Base-by-base conservation (phyloP, 2,888 invertebrate genomes). In the Unio delphinus region DNA sequence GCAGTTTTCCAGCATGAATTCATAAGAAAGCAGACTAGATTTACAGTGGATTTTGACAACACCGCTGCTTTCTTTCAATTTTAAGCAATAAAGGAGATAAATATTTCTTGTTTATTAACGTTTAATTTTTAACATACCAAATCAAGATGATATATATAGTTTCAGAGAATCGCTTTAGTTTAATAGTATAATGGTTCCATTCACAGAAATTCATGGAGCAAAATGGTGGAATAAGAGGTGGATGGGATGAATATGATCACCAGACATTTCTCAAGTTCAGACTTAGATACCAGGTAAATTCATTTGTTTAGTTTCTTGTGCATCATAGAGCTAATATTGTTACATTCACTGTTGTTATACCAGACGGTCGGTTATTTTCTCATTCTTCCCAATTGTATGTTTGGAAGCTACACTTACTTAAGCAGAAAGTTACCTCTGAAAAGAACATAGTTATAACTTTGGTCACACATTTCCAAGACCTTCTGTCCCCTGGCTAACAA, bases 241-340 rank as follows among this genome's bases (percentile, higher is more conserved):
- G 89, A 3, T 90, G 90, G 90, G 89, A 89, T 77, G 89, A 89
- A 64, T 87, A 89, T 73, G 90, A 90, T 76, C 89, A 90, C 77
- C 83, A 85, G 45, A 88, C 88, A 28, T 90, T 89, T 69, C 80
- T 90, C 15, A 87, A 87, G 72, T 89, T 86, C 70, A 74, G 89
- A 69, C 85, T 82, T 61, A 83, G 85, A 75, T 85, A 87, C 65
- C 87, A 89, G 84, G 89, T 89, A 75, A 65, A 55, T 64, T 15
- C 55, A 45, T 2, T 26, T 63, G 5, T 23, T 6, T 55, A 20
- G 28, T 30, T 57, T 26, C 20, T 56, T 64, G 28, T 5, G 55
- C 23, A 23, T 61, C 8, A 23, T n/a, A 28, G 26, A 15, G 30
- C 64, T 18, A n/a, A 34, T 64, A n/a, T 55, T 64, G n/a, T n/a